Percentiles rank a stretch among this genome's conserved stretches.
Conservation (phyloP, 2,113 vertebrate species). For the Chaenocephalus aceratus region DNA sequence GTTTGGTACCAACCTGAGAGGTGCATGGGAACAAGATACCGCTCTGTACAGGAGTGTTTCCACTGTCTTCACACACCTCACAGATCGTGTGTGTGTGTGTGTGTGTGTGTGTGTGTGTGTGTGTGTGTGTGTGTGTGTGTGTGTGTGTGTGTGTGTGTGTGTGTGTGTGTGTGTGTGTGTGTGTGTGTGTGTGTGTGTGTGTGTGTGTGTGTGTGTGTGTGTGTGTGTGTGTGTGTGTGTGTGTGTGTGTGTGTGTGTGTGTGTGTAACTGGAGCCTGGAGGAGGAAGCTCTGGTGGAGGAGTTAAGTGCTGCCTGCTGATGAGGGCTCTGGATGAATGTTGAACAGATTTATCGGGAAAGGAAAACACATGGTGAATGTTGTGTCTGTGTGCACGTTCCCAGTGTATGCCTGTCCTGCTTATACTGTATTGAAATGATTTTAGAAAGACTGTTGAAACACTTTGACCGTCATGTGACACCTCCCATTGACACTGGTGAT, state of each 20-base stretch:
- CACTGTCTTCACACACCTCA: slow-evolving; percentile 58
- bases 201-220: slow-evolving; percentile 49
- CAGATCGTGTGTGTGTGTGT: slow-evolving; percentile 42
- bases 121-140: slow-evolving; percentile 50
- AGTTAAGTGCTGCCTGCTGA: slow-evolving; percentile 74
- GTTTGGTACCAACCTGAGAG: slow-evolving; percentile 49
- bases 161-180: slow-evolving; percentile 40
- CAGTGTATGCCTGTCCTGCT: neutral
- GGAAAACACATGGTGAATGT: slow-evolving; percentile 13
- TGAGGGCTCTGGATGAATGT: slow-evolving; percentile 60
- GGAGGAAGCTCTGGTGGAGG: slow-evolving; percentile 61
- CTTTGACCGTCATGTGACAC: neutral
- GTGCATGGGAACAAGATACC: slow-evolving; percentile 56
- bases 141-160: slow-evolving; percentile 14
- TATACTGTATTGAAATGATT: neutral
- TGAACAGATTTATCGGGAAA: slow-evolving; percentile 45
- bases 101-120: slow-evolving; percentile 52
- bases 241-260: neutral
- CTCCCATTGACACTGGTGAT: no score
- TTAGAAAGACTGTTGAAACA: neutral
- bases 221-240: neutral
- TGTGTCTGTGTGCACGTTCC: neutral
- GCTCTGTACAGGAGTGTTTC: slow-evolving; percentile 57
- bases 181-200: slow-evolving; percentile 50
- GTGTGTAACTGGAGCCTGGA: slow-evolving; percentile 64